Base-by-base conservation (phyloP, 1,140 invertebrate genomes). In the Calliphora vicina region DNA sequence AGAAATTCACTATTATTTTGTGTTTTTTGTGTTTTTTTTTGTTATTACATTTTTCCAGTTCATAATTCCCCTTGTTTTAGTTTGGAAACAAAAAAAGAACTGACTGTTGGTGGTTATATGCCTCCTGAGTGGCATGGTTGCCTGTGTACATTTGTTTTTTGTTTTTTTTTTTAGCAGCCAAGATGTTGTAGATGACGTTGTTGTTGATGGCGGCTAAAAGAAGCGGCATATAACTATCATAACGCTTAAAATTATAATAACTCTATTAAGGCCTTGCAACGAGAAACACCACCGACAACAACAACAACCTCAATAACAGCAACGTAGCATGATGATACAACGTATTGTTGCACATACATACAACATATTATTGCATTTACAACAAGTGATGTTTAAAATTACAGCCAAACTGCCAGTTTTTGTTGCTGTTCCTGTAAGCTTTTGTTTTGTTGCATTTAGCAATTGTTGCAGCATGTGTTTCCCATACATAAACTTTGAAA, bases 171-270 rank as follows among this genome's bases (percentile, higher is more conserved):
- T 6, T 29, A 29, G 72, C 25, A 10, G 35, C 74, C 74, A 43
- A 26, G 35, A 43, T 20, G 17, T 35, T 76, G 29, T 42, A 13
- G 73, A 29, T 35, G 73, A 35, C 15, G 71, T 1, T 76, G 17
- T 1, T 76, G 17, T 17, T 35, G 73, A 76, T 76, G 73, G 35
- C 74, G 61, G 61, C 61, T 23, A 67, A 67, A 67, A 67, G 61
- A 67, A 67, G 61, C 61, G 61, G 61, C 61, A 23, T 67, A 67
- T 67, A 67, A 78, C 74, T 78, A 78, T 78, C 74, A 78, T 78
- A 78, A 78, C 74, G 74, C 74, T 78, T 78, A 23, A 43, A 78
- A 78, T 78, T 78, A 78, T 78, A 78, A 78, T 78, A 43, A 78
- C 74, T 78, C 74, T 78, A 78, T 78, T 78, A 78, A 67, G 61